Percentiles rank a stretch among this genome's conserved stretches.
Evolutionary conservation across 1,140 invertebrate species (phyloP).

Genomic region (Drosophila tropicalis): DNA sequence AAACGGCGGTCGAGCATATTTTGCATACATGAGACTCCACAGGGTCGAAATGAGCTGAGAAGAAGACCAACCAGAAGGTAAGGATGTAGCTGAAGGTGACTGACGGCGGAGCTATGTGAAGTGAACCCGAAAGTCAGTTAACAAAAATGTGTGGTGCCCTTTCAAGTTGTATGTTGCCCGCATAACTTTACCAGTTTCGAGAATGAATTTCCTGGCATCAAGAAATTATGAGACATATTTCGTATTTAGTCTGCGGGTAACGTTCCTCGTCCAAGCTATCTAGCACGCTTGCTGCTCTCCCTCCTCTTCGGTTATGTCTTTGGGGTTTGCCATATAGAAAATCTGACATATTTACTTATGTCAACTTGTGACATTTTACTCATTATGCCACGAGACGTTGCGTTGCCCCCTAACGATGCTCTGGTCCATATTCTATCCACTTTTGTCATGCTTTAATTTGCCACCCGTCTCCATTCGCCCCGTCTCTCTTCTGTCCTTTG

Average conservation of each 20-base stretch:
- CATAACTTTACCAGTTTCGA: constrained; percentile 46
- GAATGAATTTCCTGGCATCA: constrained; percentile 19
- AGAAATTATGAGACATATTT: constrained; percentile 77
- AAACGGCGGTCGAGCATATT: constrained; percentile 81
- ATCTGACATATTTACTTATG: constrained; percentile 83
- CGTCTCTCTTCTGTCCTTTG: not conserved
- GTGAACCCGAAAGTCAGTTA: constrained; percentile 43
- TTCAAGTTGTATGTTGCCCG: constrained; percentile 64
- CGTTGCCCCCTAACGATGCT: not conserved
- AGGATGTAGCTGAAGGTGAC: not conserved
- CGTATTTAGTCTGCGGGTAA: constrained; percentile 28
- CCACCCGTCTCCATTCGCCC: not conserved
- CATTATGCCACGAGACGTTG: constrained; percentile 54
- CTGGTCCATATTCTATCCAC: not conserved
- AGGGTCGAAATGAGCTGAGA: not conserved
- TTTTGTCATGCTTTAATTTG: constrained; percentile 13
- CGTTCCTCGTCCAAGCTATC: not conserved
- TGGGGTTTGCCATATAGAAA: constrained; percentile 49
- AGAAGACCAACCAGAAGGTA: not conserved
- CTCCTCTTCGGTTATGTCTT: not conserved
- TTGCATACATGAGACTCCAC: constrained; percentile 57
- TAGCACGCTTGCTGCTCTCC: not conserved
- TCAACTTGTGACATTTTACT: constrained; percentile 82
- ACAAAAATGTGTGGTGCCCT: constrained; percentile 42
- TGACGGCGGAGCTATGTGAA: constrained; percentile 1